Evolutionary conservation across 2,113 vertebrate species (phyloP).

Genomic region (Fregetta grallaria): DNA sequence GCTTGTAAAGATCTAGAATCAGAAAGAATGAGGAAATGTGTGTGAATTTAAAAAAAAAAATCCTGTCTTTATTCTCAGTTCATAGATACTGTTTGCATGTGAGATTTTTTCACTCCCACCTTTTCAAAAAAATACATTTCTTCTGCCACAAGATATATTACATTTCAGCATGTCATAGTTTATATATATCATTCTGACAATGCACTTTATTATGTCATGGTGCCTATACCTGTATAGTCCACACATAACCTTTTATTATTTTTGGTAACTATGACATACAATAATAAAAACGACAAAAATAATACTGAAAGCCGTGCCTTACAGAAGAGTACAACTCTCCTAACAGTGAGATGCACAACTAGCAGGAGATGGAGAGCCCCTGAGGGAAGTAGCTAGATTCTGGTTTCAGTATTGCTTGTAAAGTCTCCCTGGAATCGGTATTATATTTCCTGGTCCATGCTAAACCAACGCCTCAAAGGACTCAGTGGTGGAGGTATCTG

Average conservation of each 20-base stretch:
- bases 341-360: not conserved
- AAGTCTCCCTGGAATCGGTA: not conserved
- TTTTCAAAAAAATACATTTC: not conserved
- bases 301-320: not conserved
- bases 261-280: not conserved
- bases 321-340: not conserved
- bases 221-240: slow-evolving; percentile 31
- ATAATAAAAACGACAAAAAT: not conserved
- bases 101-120: not conserved
- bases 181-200: not conserved
- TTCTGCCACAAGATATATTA: slow-evolving; percentile 47
- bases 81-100: not conserved
- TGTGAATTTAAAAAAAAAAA: not conserved
- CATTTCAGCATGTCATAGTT: not conserved
- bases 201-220: not conserved
- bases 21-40: not conserved
- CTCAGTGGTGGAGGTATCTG: not conserved
- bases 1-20: too few species aligned
- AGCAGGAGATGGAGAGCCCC: not conserved
- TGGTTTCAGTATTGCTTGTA: not conserved
- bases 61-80: not conserved
- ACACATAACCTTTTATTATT: not conserved
- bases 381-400: not conserved
- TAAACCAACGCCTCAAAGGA: not conserved
- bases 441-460: accelerated